Conservation (phyloP, 2,113 vertebrate genomes). For the Hiodon tergisus region DNA sequence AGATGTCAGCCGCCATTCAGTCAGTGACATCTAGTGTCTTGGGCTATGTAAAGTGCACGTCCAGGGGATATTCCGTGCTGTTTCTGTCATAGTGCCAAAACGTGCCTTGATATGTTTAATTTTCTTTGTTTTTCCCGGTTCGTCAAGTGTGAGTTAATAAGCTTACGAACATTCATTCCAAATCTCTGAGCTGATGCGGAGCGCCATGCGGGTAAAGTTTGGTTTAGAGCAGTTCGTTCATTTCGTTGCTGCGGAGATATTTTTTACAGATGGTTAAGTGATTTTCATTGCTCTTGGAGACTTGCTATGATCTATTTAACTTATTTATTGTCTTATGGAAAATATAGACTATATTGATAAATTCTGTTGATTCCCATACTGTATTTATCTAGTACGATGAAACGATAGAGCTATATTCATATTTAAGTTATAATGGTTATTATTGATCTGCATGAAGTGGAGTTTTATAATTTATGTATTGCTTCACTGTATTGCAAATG, state of each 20-base stretch:
- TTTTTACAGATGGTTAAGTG: constrained; percentile 87
- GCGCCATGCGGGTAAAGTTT: too few species aligned
- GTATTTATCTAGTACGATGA: constrained; percentile 99
- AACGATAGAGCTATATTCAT: constrained; percentile 99
- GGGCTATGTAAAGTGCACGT: too few species aligned
- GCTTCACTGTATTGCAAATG: constrained; percentile 99
- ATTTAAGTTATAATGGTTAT: constrained; percentile 99
- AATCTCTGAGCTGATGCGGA: too few species aligned
- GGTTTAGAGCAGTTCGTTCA: not conserved
- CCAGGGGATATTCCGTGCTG: too few species aligned
- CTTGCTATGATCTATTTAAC: constrained; percentile 99
- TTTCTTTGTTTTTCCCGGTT: too few species aligned
- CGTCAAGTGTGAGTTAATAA: too few species aligned
- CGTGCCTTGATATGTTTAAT: too few species aligned
- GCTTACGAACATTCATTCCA: too few species aligned
- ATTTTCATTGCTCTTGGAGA: constrained; percentile 89
- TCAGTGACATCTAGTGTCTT: too few species aligned
- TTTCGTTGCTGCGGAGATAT: constrained; percentile 66
- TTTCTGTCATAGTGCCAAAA: too few species aligned
- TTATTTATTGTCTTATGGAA: constrained; percentile 99
- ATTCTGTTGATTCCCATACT: constrained; percentile 90
- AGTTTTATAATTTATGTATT: constrained; percentile 99
- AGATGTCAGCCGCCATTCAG: not conserved
- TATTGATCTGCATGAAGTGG: constrained; percentile 99
- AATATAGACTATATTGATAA: constrained; percentile 92